A percentile compares a stretch with the other conserved stretches of the same genome.
These are phyloP conservation scores for Matsumurasca onukii DNA, from an alignment of 1,140 invertebrate genomes.

Conservation along the genomic window DNA sequence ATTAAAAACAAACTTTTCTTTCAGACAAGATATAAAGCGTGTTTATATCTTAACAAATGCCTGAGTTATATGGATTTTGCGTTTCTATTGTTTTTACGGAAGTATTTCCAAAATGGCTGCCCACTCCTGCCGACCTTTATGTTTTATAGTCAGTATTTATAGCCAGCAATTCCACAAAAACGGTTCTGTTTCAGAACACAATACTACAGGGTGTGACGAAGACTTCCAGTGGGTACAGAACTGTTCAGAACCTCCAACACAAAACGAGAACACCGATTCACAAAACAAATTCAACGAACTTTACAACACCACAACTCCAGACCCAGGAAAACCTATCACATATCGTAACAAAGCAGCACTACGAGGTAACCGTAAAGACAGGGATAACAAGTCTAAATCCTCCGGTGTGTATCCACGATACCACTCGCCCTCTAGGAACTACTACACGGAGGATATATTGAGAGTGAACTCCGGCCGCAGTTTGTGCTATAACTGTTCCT, in stretches of 20 bases:
- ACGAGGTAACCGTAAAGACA: conserved; percentile 19
- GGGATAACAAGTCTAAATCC: conserved; percentile 30
- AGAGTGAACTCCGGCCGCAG: not conserved
- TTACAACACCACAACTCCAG: not conserved
- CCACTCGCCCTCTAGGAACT: conserved; percentile 16
- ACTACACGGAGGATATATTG: conserved; percentile 10
- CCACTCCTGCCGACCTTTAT: too few species aligned
- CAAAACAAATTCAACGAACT: conserved; percentile 16
- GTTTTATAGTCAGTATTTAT: too few species aligned
- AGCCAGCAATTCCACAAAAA: too few species aligned
- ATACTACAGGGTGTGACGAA: conserved; percentile 38
- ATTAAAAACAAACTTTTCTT: too few species aligned
- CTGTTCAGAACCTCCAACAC: conserved; percentile 3
- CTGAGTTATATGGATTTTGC: too few species aligned
- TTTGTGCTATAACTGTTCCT: conserved; percentile 22
- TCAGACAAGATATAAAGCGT: too few species aligned
- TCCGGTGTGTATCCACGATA: conserved; percentile 18
- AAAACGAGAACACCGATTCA: not conserved
- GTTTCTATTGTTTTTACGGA: too few species aligned
- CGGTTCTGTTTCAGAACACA: conserved; percentile 36
- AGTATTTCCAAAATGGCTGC: too few species aligned
- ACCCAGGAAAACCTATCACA: conserved; percentile 20
- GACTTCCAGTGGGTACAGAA: conserved; percentile 40
- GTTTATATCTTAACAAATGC: too few species aligned
- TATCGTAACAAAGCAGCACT: conserved; percentile 24